Evolutionary conservation across 2,113 vertebrate genomes (phyloP), one percentile per base, ranked within the genome.

Genomic region (Herpetotheres cachinnans): DNA sequence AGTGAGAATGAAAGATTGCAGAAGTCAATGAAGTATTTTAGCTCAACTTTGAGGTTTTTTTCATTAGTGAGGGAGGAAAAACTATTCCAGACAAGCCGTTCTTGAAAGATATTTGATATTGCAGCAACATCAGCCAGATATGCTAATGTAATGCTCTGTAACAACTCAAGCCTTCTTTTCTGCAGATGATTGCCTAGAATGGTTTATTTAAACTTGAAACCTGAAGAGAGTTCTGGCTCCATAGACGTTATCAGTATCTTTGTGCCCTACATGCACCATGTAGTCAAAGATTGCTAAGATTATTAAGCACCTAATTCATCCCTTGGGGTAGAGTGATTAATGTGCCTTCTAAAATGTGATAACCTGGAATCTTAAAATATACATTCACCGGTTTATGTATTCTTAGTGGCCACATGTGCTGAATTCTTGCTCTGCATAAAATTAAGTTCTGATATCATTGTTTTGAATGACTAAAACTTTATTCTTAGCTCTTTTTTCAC

Each of bases 191-290:
- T 95, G 38, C 11, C 2, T 91, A 44, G 62, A 96, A 91, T 90
- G 21, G 67, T 92, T 97, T 91, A 88, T 93, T 97, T 96, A 95
- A 98, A 93, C 61, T 80, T 77, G 88, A 97, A 97, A 86, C 69
- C 58, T 89, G 38, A 95, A 92, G 61, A 91, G 86, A 95, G 10
- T 82, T 96, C 80, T 95, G 85, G 6, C 69, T 93, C 34, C 46
- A 54, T 8, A 78, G 76, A 87, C 54, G 52, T 93, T 84, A 90
- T 95, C 93, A 93, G 17, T 66, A 47, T 67, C 44, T 94, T 77
- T 82, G 44, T 80, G 71, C n/a, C 58, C 72, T 89, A 79, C 55
- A 91, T 90, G 83, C 54, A 84, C 74, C 82, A 78, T 70, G 46
- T 50, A 88, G 71, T 81, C 70, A 86, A 67, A 94, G 77, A 93